Evolutionary conservation across 2,797 vertebrate genomes (phyloP), one percentile per base, ranked within the genome.

Genomic region (Valencia hispanica): DNA sequence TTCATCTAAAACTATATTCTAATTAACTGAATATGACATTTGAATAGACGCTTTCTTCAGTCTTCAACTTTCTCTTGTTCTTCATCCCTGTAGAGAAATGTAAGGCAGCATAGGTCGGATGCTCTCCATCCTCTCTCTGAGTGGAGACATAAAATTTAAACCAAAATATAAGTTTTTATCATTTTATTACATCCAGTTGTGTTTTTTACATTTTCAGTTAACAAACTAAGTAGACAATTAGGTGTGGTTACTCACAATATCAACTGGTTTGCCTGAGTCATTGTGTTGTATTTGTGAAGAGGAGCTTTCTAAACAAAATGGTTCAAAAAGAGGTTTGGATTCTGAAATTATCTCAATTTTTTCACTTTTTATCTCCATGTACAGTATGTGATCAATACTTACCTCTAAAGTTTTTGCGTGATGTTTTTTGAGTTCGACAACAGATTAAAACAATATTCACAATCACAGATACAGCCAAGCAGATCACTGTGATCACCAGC

Each of bases 401-500:
- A 73, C 77, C 45, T 73, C 20, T 66, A n/a, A 3, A 10, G 12
- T 48, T 65, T 65, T 43, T 25, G 36, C 32, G 0, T 43, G 9
- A 5, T 73, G 34, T 5, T 73, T 12, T 70, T 59, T n/a, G 41
- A 32, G 65, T 81, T 73, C 0, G 45, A 0, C 41, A 0, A 53
- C n/a, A 71, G 34, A 85, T 69, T 18, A 82, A 61, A 68, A 47
- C 3, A 32, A 78, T 17, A 75, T 73, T 80, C 53, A 73, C 36
- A 45, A 55, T 8, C 32, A 75, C 0, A 63, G 75, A 84, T 51
- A 78, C 25, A 12, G 17, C 3, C 72, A 78, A 66, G n/a, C 63
- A 80, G 63, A 55, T 22, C 2, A 30, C 5, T 30, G 14, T 1
- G 51, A 50, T 43, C 69, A 72, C 32, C 20, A 78, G 0, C 0